Base-by-base conservation (phyloP, 2,888 invertebrate genomes). In the Barypeithes pellucidus region DNA sequence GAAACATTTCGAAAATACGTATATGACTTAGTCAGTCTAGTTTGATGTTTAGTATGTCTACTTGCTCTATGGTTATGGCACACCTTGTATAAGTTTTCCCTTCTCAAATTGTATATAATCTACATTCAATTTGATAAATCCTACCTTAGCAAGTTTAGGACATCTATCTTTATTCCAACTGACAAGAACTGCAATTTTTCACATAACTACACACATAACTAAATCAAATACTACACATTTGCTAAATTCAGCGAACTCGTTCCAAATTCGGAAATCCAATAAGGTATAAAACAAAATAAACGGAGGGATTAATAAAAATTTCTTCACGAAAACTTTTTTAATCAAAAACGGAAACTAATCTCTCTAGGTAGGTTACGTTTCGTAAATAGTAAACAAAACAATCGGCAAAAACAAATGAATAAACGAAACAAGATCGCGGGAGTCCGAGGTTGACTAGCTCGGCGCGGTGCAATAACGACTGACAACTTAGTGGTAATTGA, bases 341-440 rank as follows among this genome's bases (percentile, higher is more conserved):
- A 41, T 60, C 60, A 60, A 41, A n/a, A 24, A 60, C 57, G 36
- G 24, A 60, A 60, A 60, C 41, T 57, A 57, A 33, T 57, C 54
- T 33, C 4, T 22, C 24, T 29, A n/a, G n/a, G 4, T 4, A 9
- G 11, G 45, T 47, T 47, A 47, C 20, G 18, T 9, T 29, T 11
- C 54, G 11, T 33, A 57, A 57, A 29, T 33, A n/a, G 54, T 57
- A 57, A 57, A 57, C 54, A 57, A 57, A 57, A 8, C 54, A 33
- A 33, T 57, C 54, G 33, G 33, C 24, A 50, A 57, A 57, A 57
- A 57, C 18, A 33, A 57, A 16, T 57, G 33, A 52, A 16, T 18
- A 33, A 33, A 33, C 33, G 18, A 33, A 57, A 57, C 16, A 33
- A 33, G 54, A 33, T 57, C 54, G 54, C 33, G 54, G 18, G 54